These are phyloP conservation scores for Murina feae DNA, from an alignment of 2,113 vertebrate species.

Conservation along the genomic window DNA sequence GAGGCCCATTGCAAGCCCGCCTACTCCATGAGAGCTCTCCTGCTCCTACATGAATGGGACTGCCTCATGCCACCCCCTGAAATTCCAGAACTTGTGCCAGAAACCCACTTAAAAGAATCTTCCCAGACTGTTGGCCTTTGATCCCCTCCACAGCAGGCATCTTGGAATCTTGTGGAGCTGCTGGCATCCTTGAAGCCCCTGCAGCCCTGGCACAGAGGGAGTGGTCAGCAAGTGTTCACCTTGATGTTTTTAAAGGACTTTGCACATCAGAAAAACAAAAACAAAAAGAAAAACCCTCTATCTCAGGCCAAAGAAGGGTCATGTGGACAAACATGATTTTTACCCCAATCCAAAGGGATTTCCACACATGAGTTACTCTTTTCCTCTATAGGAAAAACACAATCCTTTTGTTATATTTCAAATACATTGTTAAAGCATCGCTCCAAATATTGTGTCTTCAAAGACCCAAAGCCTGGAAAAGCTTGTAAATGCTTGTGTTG, in stretches of 20 bases:
- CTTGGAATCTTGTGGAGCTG: background rate
- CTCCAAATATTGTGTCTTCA: conserved; percentile 21
- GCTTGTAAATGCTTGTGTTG: background rate
- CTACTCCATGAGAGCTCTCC: background rate
- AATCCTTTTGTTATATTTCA: background rate
- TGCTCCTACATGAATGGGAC: background rate
- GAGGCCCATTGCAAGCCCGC: background rate
- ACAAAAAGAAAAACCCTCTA: background rate
- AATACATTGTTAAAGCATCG: background rate
- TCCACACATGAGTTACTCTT: background rate
- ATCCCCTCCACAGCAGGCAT: background rate
- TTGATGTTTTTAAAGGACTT: background rate
- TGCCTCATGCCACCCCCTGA: background rate
- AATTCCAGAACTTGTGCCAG: background rate
- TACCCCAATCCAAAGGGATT: background rate
- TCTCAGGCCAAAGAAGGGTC: background rate
- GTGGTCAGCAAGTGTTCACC: background rate
- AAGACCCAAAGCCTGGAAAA: background rate
- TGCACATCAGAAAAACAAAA: background rate
- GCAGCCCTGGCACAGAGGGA: background rate
- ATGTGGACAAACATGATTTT: background rate
- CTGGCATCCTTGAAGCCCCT: too few relatives aligned
- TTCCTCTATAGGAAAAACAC: background rate
- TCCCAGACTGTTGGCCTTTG: background rate
- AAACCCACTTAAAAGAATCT: background rate